Evolutionary conservation across 2,888 invertebrate species (phyloP).

Genomic region (Leptopilina myrica): DNA sequence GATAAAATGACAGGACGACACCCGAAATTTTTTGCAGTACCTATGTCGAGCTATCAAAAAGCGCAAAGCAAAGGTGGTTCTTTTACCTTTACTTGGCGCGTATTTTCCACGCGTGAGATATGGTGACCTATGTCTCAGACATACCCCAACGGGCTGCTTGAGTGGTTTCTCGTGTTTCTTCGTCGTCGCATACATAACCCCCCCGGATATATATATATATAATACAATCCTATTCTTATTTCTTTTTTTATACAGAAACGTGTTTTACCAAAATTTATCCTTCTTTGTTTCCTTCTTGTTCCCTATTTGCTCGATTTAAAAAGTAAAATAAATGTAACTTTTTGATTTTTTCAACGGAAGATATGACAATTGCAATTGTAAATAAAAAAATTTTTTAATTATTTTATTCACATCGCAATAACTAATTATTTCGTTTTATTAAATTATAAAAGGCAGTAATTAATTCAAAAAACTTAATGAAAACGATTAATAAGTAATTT

Average conservation of each 20-base stretch:
- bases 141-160: slow-evolving; percentile 44
- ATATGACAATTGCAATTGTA: too few relatives aligned
- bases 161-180: slow-evolving; percentile 48
- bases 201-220: background rate
- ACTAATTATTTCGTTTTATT: too few relatives aligned
- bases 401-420: too few relatives aligned
- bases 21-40: background rate
- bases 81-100: slow-evolving; percentile 15
- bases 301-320: slow-evolving; percentile 1
- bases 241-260: slow-evolving; percentile 9
- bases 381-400: too few relatives aligned
- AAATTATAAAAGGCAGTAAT: too few relatives aligned
- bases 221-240: background rate
- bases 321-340: background rate
- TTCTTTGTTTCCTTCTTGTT: background rate
- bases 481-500: too few relatives aligned
- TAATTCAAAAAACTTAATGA: too few relatives aligned
- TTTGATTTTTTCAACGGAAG: background rate
- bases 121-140: slow-evolving; percentile 38
- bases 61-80: slow-evolving; percentile 7
- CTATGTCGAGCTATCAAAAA: background rate
- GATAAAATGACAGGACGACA: slow-evolving; percentile 2
- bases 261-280: background rate
- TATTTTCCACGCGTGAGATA: slow-evolving; percentile 21
- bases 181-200: slow-evolving; percentile 42